Percentiles rank a stretch among this genome's conserved stretches.
These are phyloP conservation scores for Styela clava DNA, from an alignment of 23 tunicate genomes.

Conservation along the genomic window DNA sequence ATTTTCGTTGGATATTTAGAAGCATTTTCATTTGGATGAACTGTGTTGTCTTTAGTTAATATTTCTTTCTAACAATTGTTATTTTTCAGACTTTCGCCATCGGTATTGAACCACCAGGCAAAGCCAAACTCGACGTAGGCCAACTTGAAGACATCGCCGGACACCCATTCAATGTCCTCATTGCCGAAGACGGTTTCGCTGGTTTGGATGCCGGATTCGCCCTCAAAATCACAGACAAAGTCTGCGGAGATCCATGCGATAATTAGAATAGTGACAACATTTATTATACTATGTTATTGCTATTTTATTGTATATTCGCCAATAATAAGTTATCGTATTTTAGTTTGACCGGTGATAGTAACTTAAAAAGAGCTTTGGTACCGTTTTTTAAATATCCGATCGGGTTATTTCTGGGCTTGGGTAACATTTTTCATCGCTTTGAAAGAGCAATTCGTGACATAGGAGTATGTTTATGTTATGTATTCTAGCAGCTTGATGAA, in stretches of 20 bases:
- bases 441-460: not conserved
- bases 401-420: not conserved
- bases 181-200: slow-evolving; percentile 5
- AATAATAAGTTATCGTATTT: not conserved
- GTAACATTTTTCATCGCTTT: no score
- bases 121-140: not conserved
- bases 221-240: slow-evolving; percentile 23
- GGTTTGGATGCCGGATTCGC: slow-evolving; percentile 24
- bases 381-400: not conserved
- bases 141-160: slow-evolving; percentile 31
- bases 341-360: not conserved
- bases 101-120: slow-evolving; percentile 29
- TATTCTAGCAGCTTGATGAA: not conserved
- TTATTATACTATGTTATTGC: not conserved
- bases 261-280: not conserved
- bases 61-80: not conserved
- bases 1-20: no score
- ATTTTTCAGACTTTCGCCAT: slow-evolving; percentile 19
- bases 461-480: no score
- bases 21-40: no score
- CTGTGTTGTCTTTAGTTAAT: no score
- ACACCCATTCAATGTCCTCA: not conserved
- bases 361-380: not conserved
- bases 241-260: slow-evolving; percentile 35
- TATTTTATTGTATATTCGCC: not conserved